phyloP scores from a whole-genome alignment of 2,888 invertebrate genomes.

The Phasia obesa region DNA sequence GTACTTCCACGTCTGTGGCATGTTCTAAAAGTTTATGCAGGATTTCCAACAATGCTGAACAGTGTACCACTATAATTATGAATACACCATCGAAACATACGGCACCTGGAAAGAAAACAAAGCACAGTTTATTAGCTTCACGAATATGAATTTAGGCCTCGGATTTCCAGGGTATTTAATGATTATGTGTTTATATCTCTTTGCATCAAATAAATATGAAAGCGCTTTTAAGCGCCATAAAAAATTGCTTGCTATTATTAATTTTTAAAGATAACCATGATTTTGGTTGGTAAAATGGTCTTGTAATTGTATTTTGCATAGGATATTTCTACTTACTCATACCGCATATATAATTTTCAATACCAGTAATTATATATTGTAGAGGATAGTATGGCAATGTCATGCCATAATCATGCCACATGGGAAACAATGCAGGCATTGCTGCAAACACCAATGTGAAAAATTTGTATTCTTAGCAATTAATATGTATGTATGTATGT shows the following conservation, averaged over 20 bases:
- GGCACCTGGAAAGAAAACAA: slow-evolving; percentile 32
- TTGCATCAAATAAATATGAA: too few relatives aligned
- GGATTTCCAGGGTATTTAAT: too few relatives aligned
- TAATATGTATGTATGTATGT: background rate
- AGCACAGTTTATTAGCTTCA: too few relatives aligned
- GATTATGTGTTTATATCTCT: too few relatives aligned
- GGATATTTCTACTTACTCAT: slow-evolving; percentile 53
- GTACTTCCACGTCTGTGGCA: slow-evolving; percentile 74
- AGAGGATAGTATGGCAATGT: slow-evolving; percentile 63
- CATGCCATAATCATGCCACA: slow-evolving; percentile 68
- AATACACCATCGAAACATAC: slow-evolving; percentile 62
- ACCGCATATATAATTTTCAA: slow-evolving; percentile 64
- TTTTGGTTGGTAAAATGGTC: too few relatives aligned
- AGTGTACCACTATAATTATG: slow-evolving; percentile 60
- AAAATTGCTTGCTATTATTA: background rate
- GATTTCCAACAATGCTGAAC: slow-evolving; percentile 72
- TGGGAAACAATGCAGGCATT: slow-evolving; percentile 64
- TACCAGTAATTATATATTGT: slow-evolving; percentile 58
- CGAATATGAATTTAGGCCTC: too few relatives aligned
- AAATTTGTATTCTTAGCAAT: background rate
- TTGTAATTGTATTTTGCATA: too few relatives aligned
- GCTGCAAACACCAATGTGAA: slow-evolving; percentile 29
- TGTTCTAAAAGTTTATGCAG: slow-evolving; percentile 74
- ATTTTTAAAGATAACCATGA: background rate
- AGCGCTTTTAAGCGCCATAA: too few relatives aligned